Evolutionary conservation across 2,888 invertebrate genomes (phyloP).

Genomic region (Callosobruchus maculatus): DNA sequence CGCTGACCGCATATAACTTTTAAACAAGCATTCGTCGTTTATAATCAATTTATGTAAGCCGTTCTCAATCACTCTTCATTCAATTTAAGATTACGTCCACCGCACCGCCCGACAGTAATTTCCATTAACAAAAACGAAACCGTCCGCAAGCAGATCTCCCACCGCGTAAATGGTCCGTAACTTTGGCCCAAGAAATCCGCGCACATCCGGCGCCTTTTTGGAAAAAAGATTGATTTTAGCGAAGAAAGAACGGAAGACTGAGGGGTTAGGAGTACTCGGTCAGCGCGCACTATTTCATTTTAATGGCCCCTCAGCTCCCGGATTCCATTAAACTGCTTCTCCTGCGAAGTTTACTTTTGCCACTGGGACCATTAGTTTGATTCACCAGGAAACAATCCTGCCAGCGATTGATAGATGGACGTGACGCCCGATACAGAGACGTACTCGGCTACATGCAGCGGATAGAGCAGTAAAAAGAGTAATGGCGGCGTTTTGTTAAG

Average conservation of each 20-base stretch:
- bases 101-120: no score
- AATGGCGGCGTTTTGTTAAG: no score
- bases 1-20: background rate
- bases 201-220: no score
- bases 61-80: background rate
- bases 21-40: background rate
- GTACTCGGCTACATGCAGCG: background rate
- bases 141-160: background rate
- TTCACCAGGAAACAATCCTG: constrained; percentile 54
- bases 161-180: background rate
- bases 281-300: constrained; percentile 54
- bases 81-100: background rate
- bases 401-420: constrained; percentile 47
- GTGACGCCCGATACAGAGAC: constrained; percentile 6
- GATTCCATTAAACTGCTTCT: constrained; percentile 58
- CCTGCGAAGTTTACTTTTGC: constrained; percentile 51
- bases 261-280: constrained; percentile 20
- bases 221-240: background rate
- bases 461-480: no score
- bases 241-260: background rate
- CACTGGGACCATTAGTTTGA: constrained; percentile 52
- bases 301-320: constrained; percentile 56
- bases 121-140: background rate
- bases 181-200: no score
- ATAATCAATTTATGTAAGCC: background rate